phyloP scores from a whole-genome alignment of 2,113 vertebrate genomes.

The Ictidomys tridecemlineatus region DNA sequence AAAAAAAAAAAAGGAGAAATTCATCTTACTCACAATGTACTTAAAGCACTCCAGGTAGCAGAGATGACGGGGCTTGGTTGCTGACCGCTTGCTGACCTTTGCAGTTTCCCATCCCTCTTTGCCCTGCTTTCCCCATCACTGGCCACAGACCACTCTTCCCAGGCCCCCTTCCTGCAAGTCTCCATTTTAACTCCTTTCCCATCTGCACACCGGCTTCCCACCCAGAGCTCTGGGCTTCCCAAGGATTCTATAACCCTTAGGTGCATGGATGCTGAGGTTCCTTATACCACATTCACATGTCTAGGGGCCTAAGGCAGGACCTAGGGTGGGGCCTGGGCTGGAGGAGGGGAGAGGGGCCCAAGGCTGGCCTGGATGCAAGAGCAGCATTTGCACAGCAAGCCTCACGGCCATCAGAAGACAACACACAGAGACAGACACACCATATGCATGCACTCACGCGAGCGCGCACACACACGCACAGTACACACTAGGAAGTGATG shows the following conservation, averaged over 20 bases:
- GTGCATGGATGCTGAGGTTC: not conserved
- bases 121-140: not conserved
- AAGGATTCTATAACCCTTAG: not conserved
- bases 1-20: not conserved
- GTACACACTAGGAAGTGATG: constrained; percentile 60
- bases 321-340: not conserved
- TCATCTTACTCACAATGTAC: not conserved
- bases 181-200: not conserved
- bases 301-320: not conserved
- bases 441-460: not conserved
- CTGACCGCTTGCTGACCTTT: not conserved
- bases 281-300: not conserved
- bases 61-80: not conserved
- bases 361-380: not conserved
- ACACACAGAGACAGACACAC: constrained; percentile 24
- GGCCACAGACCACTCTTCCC: not conserved
- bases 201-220: not conserved
- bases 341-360: not conserved
- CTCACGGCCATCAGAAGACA: constrained; percentile 12
- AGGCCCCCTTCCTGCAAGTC: not conserved
- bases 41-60: not conserved
- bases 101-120: not conserved
- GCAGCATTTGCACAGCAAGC: constrained; percentile 42
- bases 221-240: not conserved
- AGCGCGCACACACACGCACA: not conserved